phyloP scores from a whole-genome alignment of 2,113 vertebrate genomes.

The Scophthalmus maximus region DNA sequence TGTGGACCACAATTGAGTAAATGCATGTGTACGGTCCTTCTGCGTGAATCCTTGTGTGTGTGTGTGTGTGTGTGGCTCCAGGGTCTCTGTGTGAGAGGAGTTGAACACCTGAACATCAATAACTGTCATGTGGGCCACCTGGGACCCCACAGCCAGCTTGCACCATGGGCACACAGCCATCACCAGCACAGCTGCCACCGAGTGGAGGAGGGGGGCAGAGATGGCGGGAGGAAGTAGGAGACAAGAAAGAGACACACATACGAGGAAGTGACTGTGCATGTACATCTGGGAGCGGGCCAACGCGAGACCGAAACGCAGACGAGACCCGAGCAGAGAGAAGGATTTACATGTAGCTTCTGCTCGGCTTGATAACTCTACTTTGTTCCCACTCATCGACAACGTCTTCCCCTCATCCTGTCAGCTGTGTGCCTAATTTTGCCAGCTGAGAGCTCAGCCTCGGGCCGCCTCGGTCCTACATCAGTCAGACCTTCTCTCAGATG shows the following conservation, averaged over 20 bases:
- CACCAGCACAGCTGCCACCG: conserved; percentile 83
- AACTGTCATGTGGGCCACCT: conserved; percentile 84
- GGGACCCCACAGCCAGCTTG: conserved; percentile 81
- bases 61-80: conserved; percentile 65
- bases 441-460: conserved; percentile 69
- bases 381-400: conserved; percentile 52
- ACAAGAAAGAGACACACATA: conserved; percentile 44
- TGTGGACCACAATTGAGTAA: conserved; percentile 34
- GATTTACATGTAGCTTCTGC: conserved; percentile 54
- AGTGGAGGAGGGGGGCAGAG: conserved; percentile 40
- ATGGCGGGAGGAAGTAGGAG: conserved; percentile 48
- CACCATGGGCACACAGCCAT: conserved; percentile 81
- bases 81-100: conserved; percentile 78
- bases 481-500: conserved; percentile 47
- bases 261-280: conserved; percentile 55
- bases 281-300: conserved; percentile 59
- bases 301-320: conserved; percentile 47
- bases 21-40: conserved; percentile 20
- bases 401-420: conserved; percentile 48
- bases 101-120: conserved; percentile 86
- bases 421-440: conserved; percentile 58
- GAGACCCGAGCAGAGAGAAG: conserved; percentile 40
- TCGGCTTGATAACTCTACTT: conserved; percentile 50
- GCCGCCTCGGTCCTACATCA: conserved; percentile 52
- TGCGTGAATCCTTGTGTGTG: conserved; percentile 26